These are phyloP conservation scores for Ammodytes marinus DNA, from an alignment of 2,113 vertebrate species.

Conservation along the genomic window DNA sequence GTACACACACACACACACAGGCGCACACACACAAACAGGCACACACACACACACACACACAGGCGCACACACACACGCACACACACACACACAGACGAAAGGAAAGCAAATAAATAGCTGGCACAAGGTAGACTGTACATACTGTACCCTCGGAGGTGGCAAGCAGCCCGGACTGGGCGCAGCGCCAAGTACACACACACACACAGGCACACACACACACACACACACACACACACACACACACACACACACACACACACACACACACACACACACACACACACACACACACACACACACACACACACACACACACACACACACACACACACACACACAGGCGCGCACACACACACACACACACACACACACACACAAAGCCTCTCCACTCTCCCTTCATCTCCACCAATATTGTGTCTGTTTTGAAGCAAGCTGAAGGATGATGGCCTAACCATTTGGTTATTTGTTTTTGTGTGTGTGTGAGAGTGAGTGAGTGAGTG, in stretches of 20 bases:
- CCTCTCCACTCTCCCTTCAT: constrained; percentile 66
- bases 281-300: constrained; percentile 68
- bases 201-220: constrained; percentile 84
- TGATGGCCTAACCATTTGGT: constrained; percentile 33
- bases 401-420: constrained; percentile 63
- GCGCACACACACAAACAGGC: not conserved
- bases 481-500: no score
- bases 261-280: constrained; percentile 3
- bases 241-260: constrained; percentile 27
- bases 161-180: constrained; percentile 87
- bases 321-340: not conserved
- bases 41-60: not conserved
- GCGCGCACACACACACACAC: constrained; percentile 28
- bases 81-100: constrained; percentile 32
- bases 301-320: constrained; percentile 78
- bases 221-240: not conserved
- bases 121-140: constrained; percentile 95
- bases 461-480: no score
- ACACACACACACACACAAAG: constrained; percentile 77
- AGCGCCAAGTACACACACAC: constrained; percentile 86
- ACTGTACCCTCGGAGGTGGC: constrained; percentile 97
- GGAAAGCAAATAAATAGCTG: constrained; percentile 85
- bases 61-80: not conserved
- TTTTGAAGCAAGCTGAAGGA: constrained; percentile 71
- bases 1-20: not conserved